Conservation (phyloP, 2,113 vertebrate genomes). For the Anser brachyrhynchus region DNA sequence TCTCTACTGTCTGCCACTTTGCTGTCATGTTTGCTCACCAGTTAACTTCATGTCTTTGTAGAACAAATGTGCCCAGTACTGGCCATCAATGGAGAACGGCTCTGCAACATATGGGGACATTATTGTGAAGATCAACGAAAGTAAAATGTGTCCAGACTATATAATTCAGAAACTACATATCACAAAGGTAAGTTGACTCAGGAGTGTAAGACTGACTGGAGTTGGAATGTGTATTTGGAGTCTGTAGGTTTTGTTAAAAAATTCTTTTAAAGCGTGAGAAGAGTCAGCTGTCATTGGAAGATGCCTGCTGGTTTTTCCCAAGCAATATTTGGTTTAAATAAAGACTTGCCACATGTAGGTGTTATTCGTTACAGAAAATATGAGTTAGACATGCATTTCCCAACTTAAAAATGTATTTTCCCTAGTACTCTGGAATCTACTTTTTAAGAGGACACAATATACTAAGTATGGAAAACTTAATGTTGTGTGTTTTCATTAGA, state of each 20-base stretch:
- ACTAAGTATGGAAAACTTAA: not conserved
- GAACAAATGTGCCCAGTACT: constrained; percentile 96
- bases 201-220: not conserved
- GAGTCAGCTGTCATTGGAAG: not conserved
- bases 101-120: constrained; percentile 85
- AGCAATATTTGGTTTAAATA: not conserved
- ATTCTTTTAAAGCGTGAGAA: not conserved
- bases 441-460: not conserved
- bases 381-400: not conserved
- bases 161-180: constrained; percentile 88
- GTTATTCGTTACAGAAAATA: not conserved
- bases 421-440: not conserved
- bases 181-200: constrained; percentile 80
- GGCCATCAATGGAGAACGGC: constrained; percentile 83
- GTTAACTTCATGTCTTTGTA: constrained; percentile 49
- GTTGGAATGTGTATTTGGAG: not conserved
- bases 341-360: not conserved
- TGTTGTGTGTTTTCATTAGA: not conserved
- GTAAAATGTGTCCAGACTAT: constrained; percentile 89
- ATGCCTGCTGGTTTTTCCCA: not conserved
- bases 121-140: constrained; percentile 82
- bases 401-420: not conserved
- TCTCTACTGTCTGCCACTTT: not conserved
- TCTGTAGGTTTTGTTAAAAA: not conserved
- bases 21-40: not conserved